These are phyloP conservation scores for Nasonia giraulti DNA, from an alignment of 1,140 invertebrate genomes.

Conservation along the genomic window DNA sequence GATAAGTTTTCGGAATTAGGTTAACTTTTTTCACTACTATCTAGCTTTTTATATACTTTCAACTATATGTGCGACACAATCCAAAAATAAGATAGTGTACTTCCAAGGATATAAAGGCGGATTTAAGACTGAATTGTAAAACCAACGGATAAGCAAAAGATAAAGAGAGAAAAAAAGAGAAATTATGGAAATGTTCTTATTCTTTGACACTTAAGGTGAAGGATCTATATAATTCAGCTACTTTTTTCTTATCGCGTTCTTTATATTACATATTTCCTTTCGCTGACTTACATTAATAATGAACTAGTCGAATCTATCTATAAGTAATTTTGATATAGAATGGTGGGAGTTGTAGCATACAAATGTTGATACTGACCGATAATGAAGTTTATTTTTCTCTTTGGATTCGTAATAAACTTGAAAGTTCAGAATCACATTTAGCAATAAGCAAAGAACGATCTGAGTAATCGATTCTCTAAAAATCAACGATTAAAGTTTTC, in stretches of 20 bases:
- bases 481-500: neutral
- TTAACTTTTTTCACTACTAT: neutral
- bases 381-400: neutral
- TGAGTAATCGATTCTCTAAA: neutral
- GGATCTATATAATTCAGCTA: neutral
- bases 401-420: neutral
- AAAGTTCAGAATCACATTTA: neutral
- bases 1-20: neutral
- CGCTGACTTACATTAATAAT: constrained; percentile 1
- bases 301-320: constrained; percentile 32
- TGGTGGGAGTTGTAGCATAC: neutral
- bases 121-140: constrained; percentile 40
- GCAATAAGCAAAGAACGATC: neutral
- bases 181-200: neutral
- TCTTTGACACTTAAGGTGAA: neutral
- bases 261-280: neutral
- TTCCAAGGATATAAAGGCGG: neutral
- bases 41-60: neutral
- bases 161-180: neutral
- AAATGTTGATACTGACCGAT: neutral
- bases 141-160: constrained; percentile 20
- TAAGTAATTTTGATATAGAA: constrained; percentile 15
- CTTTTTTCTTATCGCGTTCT: neutral
- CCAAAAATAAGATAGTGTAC: constrained; percentile 16
- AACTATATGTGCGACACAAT: too few species aligned